phyloP scores from a whole-genome alignment of 1,140 invertebrate genomes.

The Limonius californicus region DNA sequence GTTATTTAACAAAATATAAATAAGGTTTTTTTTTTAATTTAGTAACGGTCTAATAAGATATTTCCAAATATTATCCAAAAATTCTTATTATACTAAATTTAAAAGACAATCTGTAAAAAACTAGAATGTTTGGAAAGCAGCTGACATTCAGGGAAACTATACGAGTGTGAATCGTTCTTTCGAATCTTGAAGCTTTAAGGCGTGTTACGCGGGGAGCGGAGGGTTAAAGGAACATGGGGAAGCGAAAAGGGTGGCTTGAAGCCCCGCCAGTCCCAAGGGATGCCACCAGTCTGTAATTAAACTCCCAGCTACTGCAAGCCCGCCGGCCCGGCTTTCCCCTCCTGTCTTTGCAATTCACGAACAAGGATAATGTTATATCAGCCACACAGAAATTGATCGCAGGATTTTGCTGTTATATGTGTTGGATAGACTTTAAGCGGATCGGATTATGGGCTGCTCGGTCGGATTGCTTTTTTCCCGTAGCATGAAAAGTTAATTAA shows the following conservation, averaged over 20 bases:
- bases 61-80: too few relatives aligned
- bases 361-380: slow-evolving; percentile 38
- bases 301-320: slow-evolving; percentile 34
- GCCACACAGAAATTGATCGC: slow-evolving; percentile 37
- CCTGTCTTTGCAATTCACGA: slow-evolving; percentile 27
- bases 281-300: slow-evolving; percentile 41
- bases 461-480: slow-evolving; percentile 25
- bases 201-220: not conserved
- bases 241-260: slow-evolving; percentile 35
- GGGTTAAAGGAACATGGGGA: slow-evolving; percentile 4
- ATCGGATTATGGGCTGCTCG: slow-evolving; percentile 33
- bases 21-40: too few relatives aligned
- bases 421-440: slow-evolving; percentile 36
- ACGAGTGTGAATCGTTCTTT: slow-evolving; percentile 20
- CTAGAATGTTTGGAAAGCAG: too few relatives aligned
- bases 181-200: slow-evolving; percentile 11
- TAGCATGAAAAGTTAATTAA: slow-evolving; percentile 10
- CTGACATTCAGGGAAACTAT: not conserved
- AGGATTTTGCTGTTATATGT: slow-evolving; percentile 33
- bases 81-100: too few relatives aligned
- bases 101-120: too few relatives aligned
- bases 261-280: slow-evolving; percentile 37
- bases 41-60: too few relatives aligned
- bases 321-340: slow-evolving; percentile 29
- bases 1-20: too few relatives aligned